Evolutionary conservation across 2,113 vertebrate species (phyloP), one percentile per base, ranked within the genome.

Genomic region (Numida meleagris): DNA sequence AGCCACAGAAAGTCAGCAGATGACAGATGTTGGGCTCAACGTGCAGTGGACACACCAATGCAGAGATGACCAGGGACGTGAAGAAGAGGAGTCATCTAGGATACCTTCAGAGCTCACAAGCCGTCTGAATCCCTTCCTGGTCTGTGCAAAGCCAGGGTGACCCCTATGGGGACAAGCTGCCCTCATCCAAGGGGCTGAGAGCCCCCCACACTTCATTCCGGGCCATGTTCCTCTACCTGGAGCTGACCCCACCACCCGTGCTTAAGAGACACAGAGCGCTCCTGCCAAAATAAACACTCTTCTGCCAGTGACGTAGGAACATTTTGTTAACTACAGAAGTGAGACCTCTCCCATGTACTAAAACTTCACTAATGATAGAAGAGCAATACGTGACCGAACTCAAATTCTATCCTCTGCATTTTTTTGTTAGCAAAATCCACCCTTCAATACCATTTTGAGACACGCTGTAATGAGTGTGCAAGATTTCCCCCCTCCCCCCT

Each of bases 391-490:
- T 11, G 38, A 51, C 45, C 21, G 50, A 72, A 9, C 6, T 19
- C 5, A 3, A 15, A 88, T 66, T 43, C 75, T 53, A n/a, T 58
- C 78, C 21, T 58, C 46, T 96, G 0, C 46, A 65, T 73, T 81
- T 80, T 80, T 80, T 79, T 8, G 40, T 66, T 59, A 58, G 36
- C 89, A 70, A 76, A 89, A 81, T n/a, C 88, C 82, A 77, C 34
- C 89, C 89, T 93, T 67, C 86, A 67, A 48, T 67, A 80, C 43
- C 53, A 51, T 72, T 94, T 95, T 57, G 59, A 92, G 86, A 81
- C 57, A 80, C 55, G 17, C 55, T 42, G 13, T 84, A 91, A 74
- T 25, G 57, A 42, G 43, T 33, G 63, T 80, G 82, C 46, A 78
- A 95, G 93, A 53, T 51, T 73, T 17, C 12, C 13, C 31, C 23